Evolutionary conservation across 2,113 vertebrate species (phyloP), one percentile per base, ranked within the genome.

Genomic region (Leiothrix lutea): DNA sequence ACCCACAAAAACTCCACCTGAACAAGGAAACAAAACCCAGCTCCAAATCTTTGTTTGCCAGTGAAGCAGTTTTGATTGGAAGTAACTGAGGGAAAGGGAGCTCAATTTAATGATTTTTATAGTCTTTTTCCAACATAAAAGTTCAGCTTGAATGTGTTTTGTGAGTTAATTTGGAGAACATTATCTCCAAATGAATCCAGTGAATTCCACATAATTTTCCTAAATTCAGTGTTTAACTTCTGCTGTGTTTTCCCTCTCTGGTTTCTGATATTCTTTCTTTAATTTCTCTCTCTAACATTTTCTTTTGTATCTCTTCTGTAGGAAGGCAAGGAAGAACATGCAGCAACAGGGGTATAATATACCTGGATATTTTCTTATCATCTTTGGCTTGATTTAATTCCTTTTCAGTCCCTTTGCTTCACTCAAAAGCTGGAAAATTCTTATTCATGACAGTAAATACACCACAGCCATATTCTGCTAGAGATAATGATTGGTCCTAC

Each of bases 341-440:
- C 45, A 79, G 86, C n/a, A 78, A 33, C 90, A 95, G 95, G 25
- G 95, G 94, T 96, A 94, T 29, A 78, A 89, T 95, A 90, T 67
- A 83, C 50, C 50, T 45, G 45, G 42, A 69, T 22, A 51, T 72
- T 92, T 84, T 90, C 16, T 38, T 50, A 67, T 51, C 38, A 29
- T n/a, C 14, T 85, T 77, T 88, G 81, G 45, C 80, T 86, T 83
- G 66, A 61, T 87, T 87, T 65, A 26, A 61, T 84, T 83, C 17
- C 14, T 54, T 81, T 83, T 60, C 48, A 42, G 42, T 64, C 25
- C 60, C 70, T 60, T 56, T 23, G n/a, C 20, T 77, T 70, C 35
- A 19, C 56, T 66, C 71, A 71, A 42, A 83, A 90, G 50, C 38
- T 35, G 53, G 29, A 33, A 53, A 89, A 86, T 65, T 82, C 45